Evolutionary conservation across 2,113 vertebrate genomes (phyloP).

Genomic region (Rousettus leschenaultii): DNA sequence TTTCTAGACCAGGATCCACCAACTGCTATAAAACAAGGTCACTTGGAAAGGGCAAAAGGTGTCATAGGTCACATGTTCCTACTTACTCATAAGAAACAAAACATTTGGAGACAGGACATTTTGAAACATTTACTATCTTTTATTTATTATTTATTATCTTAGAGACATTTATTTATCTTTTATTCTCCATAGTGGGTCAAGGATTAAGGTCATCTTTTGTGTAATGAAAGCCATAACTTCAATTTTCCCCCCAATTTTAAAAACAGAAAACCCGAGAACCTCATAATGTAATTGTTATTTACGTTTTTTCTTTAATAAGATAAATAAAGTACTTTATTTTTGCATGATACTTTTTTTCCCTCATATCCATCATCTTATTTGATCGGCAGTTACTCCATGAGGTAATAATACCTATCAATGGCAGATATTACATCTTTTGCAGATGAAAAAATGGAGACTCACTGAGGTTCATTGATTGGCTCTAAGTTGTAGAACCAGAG

Average conservation of each 20-base stretch:
- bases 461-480: background rate
- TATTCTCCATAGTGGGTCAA: background rate
- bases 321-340: background rate
- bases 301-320: background rate
- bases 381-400: background rate
- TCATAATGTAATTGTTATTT: background rate
- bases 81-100: background rate
- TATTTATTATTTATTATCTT: background rate
- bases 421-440: background rate
- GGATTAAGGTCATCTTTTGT: background rate
- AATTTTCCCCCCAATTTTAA: background rate
- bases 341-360: background rate
- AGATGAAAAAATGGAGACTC: background rate
- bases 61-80: background rate
- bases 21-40: background rate
- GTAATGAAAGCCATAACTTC: background rate
- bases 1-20: background rate
- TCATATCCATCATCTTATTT: background rate
- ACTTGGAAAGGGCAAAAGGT: background rate
- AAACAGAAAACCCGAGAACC: background rate
- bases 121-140: background rate
- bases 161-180: background rate
- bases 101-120: background rate
- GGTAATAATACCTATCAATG: background rate
- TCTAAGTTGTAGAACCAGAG: background rate